Evolutionary conservation across 2,113 vertebrate species (phyloP).

Genomic region (Emydura subglobosa): DNA sequence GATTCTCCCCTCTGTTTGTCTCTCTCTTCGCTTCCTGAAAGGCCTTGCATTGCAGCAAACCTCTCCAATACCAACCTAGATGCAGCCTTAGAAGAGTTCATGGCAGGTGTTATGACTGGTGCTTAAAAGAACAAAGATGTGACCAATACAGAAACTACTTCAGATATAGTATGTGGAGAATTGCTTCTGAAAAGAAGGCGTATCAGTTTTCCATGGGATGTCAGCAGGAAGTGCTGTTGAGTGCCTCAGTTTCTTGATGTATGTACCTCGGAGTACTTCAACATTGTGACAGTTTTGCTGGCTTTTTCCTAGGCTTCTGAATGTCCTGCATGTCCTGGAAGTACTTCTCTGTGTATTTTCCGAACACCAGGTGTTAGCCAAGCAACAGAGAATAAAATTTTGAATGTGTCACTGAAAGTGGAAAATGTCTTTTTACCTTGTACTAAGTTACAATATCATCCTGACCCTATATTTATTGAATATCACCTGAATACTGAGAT

Average conservation of each 20-base stretch:
- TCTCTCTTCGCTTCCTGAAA: not conserved
- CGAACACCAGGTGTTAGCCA: slow-evolving; percentile 72
- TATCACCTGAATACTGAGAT: slow-evolving; percentile 79
- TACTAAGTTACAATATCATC: slow-evolving; percentile 74
- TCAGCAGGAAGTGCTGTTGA: slow-evolving; percentile 32
- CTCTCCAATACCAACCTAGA: slow-evolving; percentile 22
- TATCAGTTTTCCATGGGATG: slow-evolving; percentile 27
- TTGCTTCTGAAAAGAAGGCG: not conserved
- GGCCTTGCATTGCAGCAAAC: slow-evolving; percentile 10
- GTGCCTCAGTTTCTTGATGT: slow-evolving; percentile 29
- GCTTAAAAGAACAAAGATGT: not conserved
- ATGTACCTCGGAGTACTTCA: slow-evolving; percentile 3
- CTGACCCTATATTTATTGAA: slow-evolving; percentile 80
- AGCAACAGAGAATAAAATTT: slow-evolving; percentile 58
- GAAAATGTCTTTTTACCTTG: slow-evolving; percentile 76
- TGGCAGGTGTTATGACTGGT: slow-evolving; percentile 2
- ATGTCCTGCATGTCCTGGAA: slow-evolving; percentile 16
- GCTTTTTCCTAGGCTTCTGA: slow-evolving; percentile 71
- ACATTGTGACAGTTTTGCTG: slow-evolving; percentile 1
- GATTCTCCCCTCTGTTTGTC: not conserved
- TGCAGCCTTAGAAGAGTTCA: not conserved
- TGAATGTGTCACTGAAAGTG: slow-evolving; percentile 75
- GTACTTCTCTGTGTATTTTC: slow-evolving; percentile 73
- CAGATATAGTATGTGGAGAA: not conserved
- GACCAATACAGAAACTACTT: not conserved